phyloP scores from a whole-genome alignment of 37 sponge, comb jelly and placozoan species.

The Geodia barretti region DNA sequence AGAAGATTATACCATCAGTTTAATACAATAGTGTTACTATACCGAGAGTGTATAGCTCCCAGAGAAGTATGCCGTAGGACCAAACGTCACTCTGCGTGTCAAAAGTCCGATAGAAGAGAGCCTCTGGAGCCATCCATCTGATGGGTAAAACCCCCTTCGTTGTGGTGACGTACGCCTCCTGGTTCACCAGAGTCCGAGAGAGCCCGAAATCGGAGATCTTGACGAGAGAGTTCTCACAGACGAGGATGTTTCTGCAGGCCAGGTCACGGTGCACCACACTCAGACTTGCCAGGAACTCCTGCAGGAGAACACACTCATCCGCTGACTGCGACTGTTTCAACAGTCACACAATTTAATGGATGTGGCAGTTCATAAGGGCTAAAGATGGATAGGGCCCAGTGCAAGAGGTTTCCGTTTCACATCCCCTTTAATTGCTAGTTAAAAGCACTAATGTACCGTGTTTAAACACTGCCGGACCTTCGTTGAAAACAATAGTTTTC shows the following conservation, averaged over 20 bases:
- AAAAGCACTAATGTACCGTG: too few species aligned
- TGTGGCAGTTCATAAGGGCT: too few species aligned
- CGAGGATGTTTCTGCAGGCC: constrained; percentile 75
- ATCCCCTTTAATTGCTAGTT: background rate
- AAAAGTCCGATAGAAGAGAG: constrained; percentile 56
- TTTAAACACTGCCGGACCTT: too few species aligned
- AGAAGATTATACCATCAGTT: too few species aligned
- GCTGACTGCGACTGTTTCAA: too few species aligned
- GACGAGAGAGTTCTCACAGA: constrained; percentile 63
- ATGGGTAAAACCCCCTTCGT: constrained; percentile 61
- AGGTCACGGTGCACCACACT: constrained; percentile 75
- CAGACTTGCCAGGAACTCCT: constrained; percentile 62
- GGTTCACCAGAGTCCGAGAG: constrained; percentile 38
- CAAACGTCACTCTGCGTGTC: constrained; percentile 71
- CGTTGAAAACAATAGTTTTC: too few species aligned
- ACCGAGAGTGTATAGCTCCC: constrained; percentile 81
- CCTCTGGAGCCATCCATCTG: constrained; percentile 79
- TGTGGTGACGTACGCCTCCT: constrained; percentile 67
- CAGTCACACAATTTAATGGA: too few species aligned
- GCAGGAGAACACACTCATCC: too few species aligned
- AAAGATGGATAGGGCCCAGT: too few species aligned
- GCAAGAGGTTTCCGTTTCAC: background rate
- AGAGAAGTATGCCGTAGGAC: constrained; percentile 77
- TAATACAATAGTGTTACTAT: background rate
- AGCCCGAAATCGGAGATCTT: constrained; percentile 83